Evolutionary conservation across 2,113 vertebrate species (phyloP).

Genomic region (Mesembrinibis cayennensis): DNA sequence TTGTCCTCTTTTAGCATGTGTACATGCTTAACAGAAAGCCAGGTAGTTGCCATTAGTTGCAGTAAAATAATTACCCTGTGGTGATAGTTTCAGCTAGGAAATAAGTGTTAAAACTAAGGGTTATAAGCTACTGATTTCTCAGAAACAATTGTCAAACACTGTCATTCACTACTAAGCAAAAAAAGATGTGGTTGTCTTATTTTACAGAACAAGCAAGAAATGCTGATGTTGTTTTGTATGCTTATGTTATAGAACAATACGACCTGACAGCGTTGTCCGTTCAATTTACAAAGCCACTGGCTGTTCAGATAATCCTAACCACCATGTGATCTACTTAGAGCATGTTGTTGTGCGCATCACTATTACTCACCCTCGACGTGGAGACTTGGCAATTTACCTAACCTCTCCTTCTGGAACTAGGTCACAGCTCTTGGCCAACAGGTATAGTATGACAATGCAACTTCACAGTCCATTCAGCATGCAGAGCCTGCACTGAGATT

Average conservation of each 20-base stretch:
- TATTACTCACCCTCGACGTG: conserved; percentile 93
- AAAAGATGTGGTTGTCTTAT: neutral
- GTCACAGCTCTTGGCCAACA: conserved; percentile 97
- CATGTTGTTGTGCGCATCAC: conserved; percentile 95
- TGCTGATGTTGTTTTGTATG: neutral
- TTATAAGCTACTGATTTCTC: neutral
- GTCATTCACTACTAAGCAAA: neutral
- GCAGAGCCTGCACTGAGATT: neutral
- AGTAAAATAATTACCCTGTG: neutral
- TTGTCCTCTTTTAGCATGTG: neutral
- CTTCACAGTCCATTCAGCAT: neutral
- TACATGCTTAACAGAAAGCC: neutral
- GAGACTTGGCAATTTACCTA: conserved; percentile 96
- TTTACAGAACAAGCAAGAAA: neutral
- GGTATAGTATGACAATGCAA: conserved; percentile 71
- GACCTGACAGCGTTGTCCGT: conserved; percentile 91
- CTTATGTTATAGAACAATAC: conserved; percentile 86
- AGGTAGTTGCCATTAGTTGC: neutral
- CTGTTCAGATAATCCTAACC: conserved; percentile 91
- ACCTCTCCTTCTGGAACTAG: conserved; percentile 98
- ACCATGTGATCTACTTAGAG: conserved; percentile 96
- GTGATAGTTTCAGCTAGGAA: neutral
- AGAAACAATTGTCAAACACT: neutral
- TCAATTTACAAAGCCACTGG: conserved; percentile 98
- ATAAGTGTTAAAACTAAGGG: neutral